phyloP scores from a whole-genome alignment of 2,797 vertebrate species.

The Spea hammondii region DNA sequence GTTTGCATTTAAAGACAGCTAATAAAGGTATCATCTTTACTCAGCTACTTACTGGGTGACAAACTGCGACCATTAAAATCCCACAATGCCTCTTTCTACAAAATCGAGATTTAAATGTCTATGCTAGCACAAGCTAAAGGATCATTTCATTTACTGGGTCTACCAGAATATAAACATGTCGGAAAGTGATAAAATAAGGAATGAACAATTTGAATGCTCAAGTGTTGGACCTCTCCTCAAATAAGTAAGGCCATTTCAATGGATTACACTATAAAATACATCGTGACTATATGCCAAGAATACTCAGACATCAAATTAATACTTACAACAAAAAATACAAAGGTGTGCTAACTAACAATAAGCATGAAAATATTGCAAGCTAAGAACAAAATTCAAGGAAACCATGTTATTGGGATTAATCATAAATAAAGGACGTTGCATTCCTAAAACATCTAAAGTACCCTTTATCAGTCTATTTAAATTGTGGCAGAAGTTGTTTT shows the following conservation, averaged over 20 bases:
- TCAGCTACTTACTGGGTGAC: constrained; percentile 41
- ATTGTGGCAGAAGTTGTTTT: too few species aligned
- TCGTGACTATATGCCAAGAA: too few species aligned
- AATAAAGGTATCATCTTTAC: constrained; percentile 48
- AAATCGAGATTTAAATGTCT: constrained; percentile 30
- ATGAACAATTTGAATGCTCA: constrained; percentile 1
- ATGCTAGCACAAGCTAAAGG: constrained; percentile 21
- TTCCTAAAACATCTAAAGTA: too few species aligned
- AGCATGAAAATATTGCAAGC: too few species aligned
- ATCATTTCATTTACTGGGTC: constrained; percentile 37
- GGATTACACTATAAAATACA: too few species aligned
- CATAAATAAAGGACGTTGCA: too few species aligned
- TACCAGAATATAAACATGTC: constrained; percentile 19
- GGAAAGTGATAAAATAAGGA: constrained; percentile 31
- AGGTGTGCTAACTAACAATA: too few species aligned
- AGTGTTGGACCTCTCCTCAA: neutral
- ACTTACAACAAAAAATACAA: too few species aligned
- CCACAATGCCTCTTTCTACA: constrained; percentile 24
- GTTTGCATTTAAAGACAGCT: constrained; percentile 42
- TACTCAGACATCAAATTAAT: too few species aligned
- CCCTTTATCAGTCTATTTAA: too few species aligned
- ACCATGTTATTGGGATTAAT: too few species aligned
- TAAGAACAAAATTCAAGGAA: too few species aligned
- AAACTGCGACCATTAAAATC: constrained; percentile 43
- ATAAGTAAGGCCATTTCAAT: neutral